Evolutionary conservation across 2,888 invertebrate genomes (phyloP).

Genomic region (Metellina segmentata): DNA sequence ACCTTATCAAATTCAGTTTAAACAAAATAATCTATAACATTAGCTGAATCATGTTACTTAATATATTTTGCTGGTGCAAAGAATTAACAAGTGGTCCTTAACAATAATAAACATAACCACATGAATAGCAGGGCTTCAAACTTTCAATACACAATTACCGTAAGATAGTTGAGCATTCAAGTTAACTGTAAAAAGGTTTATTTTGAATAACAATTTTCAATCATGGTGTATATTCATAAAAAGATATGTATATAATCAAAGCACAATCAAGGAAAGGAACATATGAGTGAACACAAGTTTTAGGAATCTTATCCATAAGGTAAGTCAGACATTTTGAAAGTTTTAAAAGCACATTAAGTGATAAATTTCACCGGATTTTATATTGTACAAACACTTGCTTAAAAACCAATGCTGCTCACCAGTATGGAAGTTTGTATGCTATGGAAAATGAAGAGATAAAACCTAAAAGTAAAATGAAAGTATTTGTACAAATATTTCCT

Average conservation of each 20-base stretch:
- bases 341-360: not conserved
- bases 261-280: not conserved
- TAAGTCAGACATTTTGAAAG: not conserved
- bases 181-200: not conserved
- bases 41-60: no score
- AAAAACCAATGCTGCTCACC: slow-evolving; percentile 24
- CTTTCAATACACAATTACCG: not conserved
- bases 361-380: slow-evolving; percentile 13
- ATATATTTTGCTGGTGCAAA: not conserved
- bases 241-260: not conserved
- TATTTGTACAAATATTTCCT: not conserved
- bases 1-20: no score
- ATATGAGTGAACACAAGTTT: not conserved
- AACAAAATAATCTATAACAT: no score
- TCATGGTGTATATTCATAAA: not conserved
- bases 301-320: not conserved
- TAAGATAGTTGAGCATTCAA: no score
- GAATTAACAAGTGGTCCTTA: not conserved
- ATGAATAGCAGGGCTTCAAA: not conserved
- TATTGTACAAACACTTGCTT: slow-evolving; percentile 4
- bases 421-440: slow-evolving; percentile 6
- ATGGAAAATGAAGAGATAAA: not conserved
- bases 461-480: not conserved
- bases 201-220: not conserved
- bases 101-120: not conserved